Evolutionary conservation across 1,140 invertebrate genomes (phyloP).

Genomic region (Drosophila athabasca): DNA sequence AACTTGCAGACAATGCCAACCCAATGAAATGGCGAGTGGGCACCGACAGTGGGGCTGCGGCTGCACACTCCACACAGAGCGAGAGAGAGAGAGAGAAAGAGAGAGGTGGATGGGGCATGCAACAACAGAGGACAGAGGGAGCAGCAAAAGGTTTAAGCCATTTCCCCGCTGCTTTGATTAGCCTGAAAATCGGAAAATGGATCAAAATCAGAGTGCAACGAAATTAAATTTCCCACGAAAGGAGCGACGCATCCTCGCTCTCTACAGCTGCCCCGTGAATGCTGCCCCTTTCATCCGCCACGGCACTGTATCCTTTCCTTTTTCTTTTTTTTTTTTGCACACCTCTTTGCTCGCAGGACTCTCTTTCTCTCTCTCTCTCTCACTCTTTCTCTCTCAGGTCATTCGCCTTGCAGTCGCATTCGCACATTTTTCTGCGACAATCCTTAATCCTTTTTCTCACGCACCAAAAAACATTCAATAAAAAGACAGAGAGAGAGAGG

Average conservation of each 20-base stretch:
- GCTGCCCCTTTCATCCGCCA: too few species aligned
- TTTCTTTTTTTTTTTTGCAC: slow-evolving; percentile 18
- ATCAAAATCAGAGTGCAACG: slow-evolving; percentile 37
- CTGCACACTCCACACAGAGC: slow-evolving; percentile 15
- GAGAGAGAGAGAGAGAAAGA: not conserved
- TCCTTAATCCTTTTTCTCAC: slow-evolving; percentile 79
- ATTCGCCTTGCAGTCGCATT: too few species aligned
- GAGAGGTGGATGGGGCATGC: not conserved
- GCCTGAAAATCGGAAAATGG: slow-evolving; percentile 34
- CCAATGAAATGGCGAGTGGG: slow-evolving; percentile 32
- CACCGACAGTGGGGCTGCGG: slow-evolving; percentile 31
- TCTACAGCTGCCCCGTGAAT: too few species aligned
- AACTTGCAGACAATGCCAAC: slow-evolving; percentile 58
- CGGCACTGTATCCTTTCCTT: not conserved
- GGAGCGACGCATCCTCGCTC: too few species aligned
- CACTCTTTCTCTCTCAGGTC: too few species aligned
- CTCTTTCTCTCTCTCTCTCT: too few species aligned
- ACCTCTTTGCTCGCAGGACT: slow-evolving; percentile 23
- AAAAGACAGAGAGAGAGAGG: slow-evolving; percentile 34
- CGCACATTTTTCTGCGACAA: slow-evolving; percentile 48
- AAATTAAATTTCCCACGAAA: slow-evolving; percentile 34
- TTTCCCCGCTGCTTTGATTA: slow-evolving; percentile 33
- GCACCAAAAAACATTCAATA: slow-evolving; percentile 77
- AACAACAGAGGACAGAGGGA: too few species aligned
- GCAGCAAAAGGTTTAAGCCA: too few species aligned